Percentiles rank a stretch among this genome's conserved stretches.
Conservation (phyloP, 2,113 vertebrate species). For the Carassius carassius region DNA sequence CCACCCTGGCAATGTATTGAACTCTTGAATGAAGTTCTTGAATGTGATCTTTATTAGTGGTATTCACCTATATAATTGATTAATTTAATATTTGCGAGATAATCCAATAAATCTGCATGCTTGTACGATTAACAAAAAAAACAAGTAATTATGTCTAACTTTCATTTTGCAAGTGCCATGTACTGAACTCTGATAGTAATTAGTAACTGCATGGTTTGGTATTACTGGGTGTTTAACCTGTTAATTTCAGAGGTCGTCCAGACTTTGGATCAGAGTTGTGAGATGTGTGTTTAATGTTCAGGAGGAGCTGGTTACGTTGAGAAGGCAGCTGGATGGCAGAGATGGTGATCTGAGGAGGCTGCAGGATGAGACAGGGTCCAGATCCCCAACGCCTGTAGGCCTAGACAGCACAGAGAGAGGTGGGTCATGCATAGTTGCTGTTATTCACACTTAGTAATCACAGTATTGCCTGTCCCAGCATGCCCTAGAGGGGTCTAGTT, state of each 20-base stretch:
- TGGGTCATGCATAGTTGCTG: constrained; percentile 56
- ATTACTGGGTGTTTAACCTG: neutral
- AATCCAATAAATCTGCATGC: neutral
- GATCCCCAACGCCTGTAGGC: constrained; percentile 70
- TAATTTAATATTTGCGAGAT: neutral
- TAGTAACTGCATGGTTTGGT: neutral
- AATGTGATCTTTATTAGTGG: neutral
- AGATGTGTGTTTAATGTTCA: constrained; percentile 61
- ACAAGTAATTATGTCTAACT: neutral
- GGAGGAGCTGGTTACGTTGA: constrained; percentile 88
- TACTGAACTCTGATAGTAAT: neutral
- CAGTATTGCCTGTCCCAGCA: constrained; percentile 28
- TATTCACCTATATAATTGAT: neutral
- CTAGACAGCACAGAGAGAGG: constrained; percentile 83
- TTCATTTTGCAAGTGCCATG: neutral
- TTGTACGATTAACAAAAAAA: too few species aligned
- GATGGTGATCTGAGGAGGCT: constrained; percentile 83
- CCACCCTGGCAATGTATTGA: neutral
- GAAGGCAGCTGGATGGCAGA: constrained; percentile 87
- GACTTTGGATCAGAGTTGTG: neutral
- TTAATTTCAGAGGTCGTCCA: neutral
- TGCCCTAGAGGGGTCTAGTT: constrained; percentile 16
- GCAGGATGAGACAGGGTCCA: constrained; percentile 84
- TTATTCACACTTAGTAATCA: neutral
- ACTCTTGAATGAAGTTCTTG: neutral